Conservation (phyloP, 2,797 vertebrate genomes). For the Cryptoprocta ferox region DNA sequence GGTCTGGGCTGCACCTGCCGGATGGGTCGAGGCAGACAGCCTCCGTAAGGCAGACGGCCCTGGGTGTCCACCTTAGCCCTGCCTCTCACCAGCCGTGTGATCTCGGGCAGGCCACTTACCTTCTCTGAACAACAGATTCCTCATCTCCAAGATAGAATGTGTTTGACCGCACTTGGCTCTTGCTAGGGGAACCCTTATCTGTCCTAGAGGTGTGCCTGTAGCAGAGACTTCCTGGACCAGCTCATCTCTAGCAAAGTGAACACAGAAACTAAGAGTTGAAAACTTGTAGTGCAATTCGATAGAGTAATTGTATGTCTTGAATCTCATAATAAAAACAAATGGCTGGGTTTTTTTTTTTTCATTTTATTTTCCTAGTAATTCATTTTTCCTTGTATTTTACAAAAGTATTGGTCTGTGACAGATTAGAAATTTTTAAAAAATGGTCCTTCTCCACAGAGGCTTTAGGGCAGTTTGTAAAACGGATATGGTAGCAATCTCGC, state of each 20-base stretch:
- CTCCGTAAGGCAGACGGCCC: neutral
- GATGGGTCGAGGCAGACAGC: neutral
- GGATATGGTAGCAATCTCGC: neutral
- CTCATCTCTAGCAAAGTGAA: neutral
- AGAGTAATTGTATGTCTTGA: neutral
- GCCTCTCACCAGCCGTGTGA: neutral
- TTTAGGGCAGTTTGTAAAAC: neutral
- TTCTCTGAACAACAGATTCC: neutral
- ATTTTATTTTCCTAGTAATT: conserved; percentile 11
- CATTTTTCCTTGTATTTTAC: conserved; percentile 23
- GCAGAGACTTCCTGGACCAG: neutral
- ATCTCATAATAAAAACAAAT: neutral
- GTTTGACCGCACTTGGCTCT: neutral
- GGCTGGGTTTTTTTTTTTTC: neutral
- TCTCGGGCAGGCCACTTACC: neutral
- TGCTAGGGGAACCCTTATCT: neutral
- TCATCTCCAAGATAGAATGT: neutral
- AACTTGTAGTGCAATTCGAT: neutral
- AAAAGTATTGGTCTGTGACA: neutral
- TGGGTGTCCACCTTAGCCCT: neutral
- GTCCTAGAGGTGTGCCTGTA: neutral
- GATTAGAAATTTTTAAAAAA: neutral
- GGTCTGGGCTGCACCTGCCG: neutral
- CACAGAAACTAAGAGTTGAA: neutral
- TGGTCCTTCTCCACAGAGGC: neutral